Base-by-base conservation (phyloP, 1,140 invertebrate species). In the Lordiphosa mommai region DNA sequence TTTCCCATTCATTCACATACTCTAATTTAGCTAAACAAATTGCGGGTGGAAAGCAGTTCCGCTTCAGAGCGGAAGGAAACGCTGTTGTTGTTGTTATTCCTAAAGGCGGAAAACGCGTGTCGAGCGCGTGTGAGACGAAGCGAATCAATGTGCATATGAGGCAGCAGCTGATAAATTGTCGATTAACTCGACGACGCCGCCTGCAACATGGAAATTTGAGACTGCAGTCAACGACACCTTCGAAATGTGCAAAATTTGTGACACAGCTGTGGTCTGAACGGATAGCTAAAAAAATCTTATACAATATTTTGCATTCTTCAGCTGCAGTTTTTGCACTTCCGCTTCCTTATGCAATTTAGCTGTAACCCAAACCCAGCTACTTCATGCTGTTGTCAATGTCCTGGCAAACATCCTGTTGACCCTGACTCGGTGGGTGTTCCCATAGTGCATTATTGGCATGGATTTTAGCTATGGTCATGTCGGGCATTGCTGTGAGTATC, bases 241-340 rank as follows among this genome's bases (percentile, higher is more conserved):
- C 8, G 20, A 36, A 10, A 29, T 27, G 13, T 20, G 34, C 56
- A 14, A 27, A 36, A 38, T 17, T 33, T 33, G 9, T 27, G 14
- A 49, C 47, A 47, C 58, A 67, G 59, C 59, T 67, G 64, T 46
- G 29, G 12, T 10, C 40, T 32, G 30, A 9, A 12, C 3, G 10
- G 9, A 23, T 36, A 43, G 20, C 40, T 29, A 59, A 59, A 53
- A 68, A 17, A 58, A 27, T 27, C 23, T 7, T 43, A 23, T 43
- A 10, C 40, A 43, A 41, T 20, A 37, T 37, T 34, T 29, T 46
- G 57, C 32, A 40, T 40, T 53, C 30, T 13, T 60, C 61, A 65
- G 61, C 61, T 65, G 61, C 56, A 53, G 36, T 49, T 37, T 48
- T 53, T 34, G 33, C 60, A 68, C 65, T 69, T 69, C 65, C 65